Evolutionary conservation across 2,797 vertebrate genomes (phyloP), one percentile per base, ranked within the genome.

Genomic region (Balearica regulorum): DNA sequence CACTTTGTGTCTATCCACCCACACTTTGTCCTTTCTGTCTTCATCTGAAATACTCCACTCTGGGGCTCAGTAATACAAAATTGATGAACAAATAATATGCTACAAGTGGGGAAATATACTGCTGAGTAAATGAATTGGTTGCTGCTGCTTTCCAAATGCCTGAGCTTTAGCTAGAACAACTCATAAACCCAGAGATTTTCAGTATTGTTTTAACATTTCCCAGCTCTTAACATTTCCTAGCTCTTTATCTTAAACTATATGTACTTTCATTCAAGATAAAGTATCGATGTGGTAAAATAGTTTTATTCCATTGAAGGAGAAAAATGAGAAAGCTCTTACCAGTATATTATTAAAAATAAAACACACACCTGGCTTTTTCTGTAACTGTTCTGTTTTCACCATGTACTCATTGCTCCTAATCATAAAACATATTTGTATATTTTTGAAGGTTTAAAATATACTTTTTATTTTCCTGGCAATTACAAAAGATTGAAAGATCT

Each of bases 61-160:
- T 89, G 55, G 83, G 80, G 51, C 21, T 91, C 90, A 90, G 83
- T 80, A 94, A 86, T 66, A 65, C 66, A 77, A 92, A 95, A 87
- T 8, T 77, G 80, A 83, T 90, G 80, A 96, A 88, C 55, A 92
- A 94, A 94, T 88, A 43, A 78, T 88, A 48, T 60, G 58, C n/a
- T 95, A 41, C 64, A 69, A 89, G 58, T 68, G 49, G 48, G 65
- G 92, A 97, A 95, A 93, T 83, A 85, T 9, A 85, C 87, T 85
- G 69, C 29, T 28, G 76, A 91, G 80, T 85, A 79, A 89, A 85
- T 80, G 20, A 76, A 53, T 79, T 82, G 37, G 22, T 87, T 87
- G 58, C 65, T 87, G 73, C 51, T 91, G 51, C 31, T 80, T 87
- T 91, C 73, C 57, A 80, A 90, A 51, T 43, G 71, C n/a, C 68